phyloP scores from a whole-genome alignment of 1,140 invertebrate genomes.

The Muscidifurax raptorellus region DNA sequence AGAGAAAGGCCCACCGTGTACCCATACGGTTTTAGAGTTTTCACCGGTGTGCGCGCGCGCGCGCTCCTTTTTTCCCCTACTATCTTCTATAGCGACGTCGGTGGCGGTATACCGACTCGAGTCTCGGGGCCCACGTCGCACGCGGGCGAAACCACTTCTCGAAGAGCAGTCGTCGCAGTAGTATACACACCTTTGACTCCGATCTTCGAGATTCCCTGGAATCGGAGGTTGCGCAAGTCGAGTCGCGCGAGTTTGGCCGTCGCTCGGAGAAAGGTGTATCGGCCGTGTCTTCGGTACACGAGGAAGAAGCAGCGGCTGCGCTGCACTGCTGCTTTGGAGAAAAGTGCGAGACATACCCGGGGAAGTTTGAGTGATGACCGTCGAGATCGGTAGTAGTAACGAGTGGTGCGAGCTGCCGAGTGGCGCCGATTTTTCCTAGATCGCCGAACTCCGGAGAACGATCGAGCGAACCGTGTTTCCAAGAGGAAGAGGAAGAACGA shows the following conservation, averaged over 20 bases:
- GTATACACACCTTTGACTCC: background rate
- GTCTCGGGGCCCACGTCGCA: background rate
- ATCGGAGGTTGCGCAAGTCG: background rate
- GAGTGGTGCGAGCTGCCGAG: background rate
- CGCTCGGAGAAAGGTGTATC: background rate
- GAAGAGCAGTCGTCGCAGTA: background rate
- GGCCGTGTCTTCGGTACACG: no score
- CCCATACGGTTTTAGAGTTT: background rate
- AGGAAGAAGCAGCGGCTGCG: no score
- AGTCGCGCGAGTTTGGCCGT: background rate
- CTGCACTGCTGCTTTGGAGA: no score
- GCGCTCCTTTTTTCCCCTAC: constrained; percentile 1
- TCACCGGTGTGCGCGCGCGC: background rate
- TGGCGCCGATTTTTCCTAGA: background rate
- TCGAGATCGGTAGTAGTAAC: background rate
- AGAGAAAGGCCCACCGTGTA: background rate
- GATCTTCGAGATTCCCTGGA: background rate
- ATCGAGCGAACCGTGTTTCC: no score
- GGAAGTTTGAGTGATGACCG: background rate
- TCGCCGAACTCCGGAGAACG: no score
- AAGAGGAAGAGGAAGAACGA: background rate
- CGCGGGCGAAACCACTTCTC: constrained; percentile 6
- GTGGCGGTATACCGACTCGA: background rate
- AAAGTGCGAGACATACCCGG: background rate
- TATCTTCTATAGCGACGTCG: background rate